Conservation (phyloP, 2,113 vertebrate genomes). For the Myxocyprinus asiaticus region DNA sequence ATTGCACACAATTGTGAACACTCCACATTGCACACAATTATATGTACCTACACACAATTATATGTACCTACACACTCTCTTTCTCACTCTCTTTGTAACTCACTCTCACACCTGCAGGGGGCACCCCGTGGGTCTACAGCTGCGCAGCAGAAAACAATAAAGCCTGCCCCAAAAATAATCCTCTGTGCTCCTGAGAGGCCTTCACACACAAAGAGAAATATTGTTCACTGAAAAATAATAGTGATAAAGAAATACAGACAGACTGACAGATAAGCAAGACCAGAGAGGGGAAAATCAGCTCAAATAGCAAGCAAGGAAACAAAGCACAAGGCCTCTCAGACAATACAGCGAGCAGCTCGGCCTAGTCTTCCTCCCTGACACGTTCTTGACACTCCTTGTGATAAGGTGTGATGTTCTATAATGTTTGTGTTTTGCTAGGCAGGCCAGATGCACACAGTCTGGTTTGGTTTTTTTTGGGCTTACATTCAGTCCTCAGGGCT, state of each 20-base stretch:
- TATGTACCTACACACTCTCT: slow-evolving; percentile 20
- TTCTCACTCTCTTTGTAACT: slow-evolving; percentile 39
- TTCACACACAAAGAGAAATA: slow-evolving; percentile 38
- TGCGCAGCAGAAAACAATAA: slow-evolving; percentile 72
- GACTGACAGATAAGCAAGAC: slow-evolving; percentile 40
- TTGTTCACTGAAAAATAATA: slow-evolving; percentile 10
- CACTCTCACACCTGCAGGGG: slow-evolving; percentile 59
- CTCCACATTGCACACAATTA: slow-evolving; percentile 8
- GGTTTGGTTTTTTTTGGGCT: slow-evolving; percentile 40
- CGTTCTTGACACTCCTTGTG: slow-evolving; percentile 53
- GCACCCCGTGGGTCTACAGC: slow-evolving; percentile 66
- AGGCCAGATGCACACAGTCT: slow-evolving; percentile 42
- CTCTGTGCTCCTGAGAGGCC: slow-evolving; percentile 55
- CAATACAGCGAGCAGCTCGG: slow-evolving; percentile 35
- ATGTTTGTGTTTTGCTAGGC: slow-evolving; percentile 52
- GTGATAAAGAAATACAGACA: slow-evolving; percentile 34
- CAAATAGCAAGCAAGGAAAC: slow-evolving; percentile 44
- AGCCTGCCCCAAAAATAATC: slow-evolving; percentile 58
- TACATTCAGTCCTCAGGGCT: slow-evolving; percentile 42
- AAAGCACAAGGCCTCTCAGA: slow-evolving; percentile 12
- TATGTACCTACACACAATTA: slow-evolving; percentile 17
- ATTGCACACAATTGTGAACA: not conserved
- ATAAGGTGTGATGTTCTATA: slow-evolving; percentile 53
- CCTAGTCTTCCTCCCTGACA: slow-evolving; percentile 20
- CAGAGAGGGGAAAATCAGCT: slow-evolving; percentile 37